Base-by-base conservation (phyloP, 2,888 invertebrate species). In the Serrognathus titanus region DNA sequence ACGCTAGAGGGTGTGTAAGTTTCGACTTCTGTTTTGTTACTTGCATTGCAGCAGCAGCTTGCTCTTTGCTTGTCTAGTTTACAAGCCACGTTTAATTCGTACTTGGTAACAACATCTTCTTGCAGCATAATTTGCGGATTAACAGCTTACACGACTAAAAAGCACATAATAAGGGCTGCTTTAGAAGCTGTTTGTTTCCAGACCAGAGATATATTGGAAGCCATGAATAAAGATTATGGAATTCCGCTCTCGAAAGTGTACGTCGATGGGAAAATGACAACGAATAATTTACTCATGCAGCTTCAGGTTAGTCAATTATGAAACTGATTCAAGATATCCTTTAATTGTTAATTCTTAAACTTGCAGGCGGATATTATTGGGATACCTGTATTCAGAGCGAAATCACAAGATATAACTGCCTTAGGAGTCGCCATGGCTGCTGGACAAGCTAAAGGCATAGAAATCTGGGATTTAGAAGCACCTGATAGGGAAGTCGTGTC, bases 161-260 rank as follows among this genome's bases (percentile, higher is more conserved):
- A 91, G 66, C 97, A 98, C 78, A 91, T 99, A 61, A 90, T 94
- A 36, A 82, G 98, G 66, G 98, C 98, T 0, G 91, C 94, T 0
- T 80, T 98, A 39, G 97, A 98, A 78, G 92, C 97, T 0, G 92
- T 98, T 1, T 95, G 97, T 71, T 99, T 95, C 74, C 99, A 99
- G 79, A 95, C 96, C 0, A 85, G 89, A 63, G 98, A 98, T 75
- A 89, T 97, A 64, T 78, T 97, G 49, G 95, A 97, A 76, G 93
- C 94, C 0, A 96, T 97, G 94, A 85, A 92, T 71, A 89, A 91
- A 78, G 97, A 97, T 79, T 93, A 93, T 69, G 93, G 93, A n/a
- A 78, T 90, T 73, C 87, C 89, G 0, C 78, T 97, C 13, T 82
- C 85, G 1, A 90, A 90, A 68, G 79, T 98, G 0, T 87, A 94